Percentiles rank a stretch among this genome's conserved stretches.
Evolutionary conservation across 2,888 invertebrate genomes (phyloP).

Genomic region (Tridacna crocea): DNA sequence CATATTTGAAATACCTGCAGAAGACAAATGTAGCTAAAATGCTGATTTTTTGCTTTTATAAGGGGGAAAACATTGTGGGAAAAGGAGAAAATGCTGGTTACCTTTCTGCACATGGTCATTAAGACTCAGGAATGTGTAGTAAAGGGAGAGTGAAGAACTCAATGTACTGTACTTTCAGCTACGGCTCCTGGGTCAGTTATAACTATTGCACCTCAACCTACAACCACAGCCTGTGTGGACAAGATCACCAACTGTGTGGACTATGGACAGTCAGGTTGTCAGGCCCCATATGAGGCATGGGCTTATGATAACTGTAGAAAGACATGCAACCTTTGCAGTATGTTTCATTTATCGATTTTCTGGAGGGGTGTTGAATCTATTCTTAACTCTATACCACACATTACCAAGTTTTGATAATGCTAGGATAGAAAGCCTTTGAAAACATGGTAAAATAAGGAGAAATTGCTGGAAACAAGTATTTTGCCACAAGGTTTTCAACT

Average conservation of each 20-base stretch:
- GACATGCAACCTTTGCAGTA: conserved; percentile 64
- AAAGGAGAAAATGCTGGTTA: too few species aligned
- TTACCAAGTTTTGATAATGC: too few species aligned
- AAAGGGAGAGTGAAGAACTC: too few species aligned
- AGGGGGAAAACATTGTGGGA: too few species aligned
- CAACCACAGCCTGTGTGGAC: conserved; percentile 50
- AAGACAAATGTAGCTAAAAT: background rate
- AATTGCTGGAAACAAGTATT: too few species aligned
- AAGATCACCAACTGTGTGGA: conserved; percentile 58
- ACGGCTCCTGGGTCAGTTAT: conserved; percentile 24
- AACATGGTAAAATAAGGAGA: too few species aligned
- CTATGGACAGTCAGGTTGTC: conserved; percentile 61
- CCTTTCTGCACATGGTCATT: too few species aligned
- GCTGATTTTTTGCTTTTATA: background rate
- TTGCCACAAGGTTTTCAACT: too few species aligned
- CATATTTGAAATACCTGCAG: background rate
- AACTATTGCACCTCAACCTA: conserved; percentile 38
- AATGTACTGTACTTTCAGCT: conserved; percentile 8
- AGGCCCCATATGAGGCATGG: conserved; percentile 60
- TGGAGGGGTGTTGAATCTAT: too few species aligned
- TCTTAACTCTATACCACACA: too few species aligned
- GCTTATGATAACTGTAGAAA: conserved; percentile 66
- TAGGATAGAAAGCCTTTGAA: too few species aligned
- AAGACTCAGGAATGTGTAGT: too few species aligned
- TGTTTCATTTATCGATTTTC: conserved; percentile 20